A percentile compares a stretch with the other conserved stretches of the same genome.
Evolutionary conservation across 2,888 invertebrate species (phyloP).

Genomic region (Meteorus cinctellus): DNA sequence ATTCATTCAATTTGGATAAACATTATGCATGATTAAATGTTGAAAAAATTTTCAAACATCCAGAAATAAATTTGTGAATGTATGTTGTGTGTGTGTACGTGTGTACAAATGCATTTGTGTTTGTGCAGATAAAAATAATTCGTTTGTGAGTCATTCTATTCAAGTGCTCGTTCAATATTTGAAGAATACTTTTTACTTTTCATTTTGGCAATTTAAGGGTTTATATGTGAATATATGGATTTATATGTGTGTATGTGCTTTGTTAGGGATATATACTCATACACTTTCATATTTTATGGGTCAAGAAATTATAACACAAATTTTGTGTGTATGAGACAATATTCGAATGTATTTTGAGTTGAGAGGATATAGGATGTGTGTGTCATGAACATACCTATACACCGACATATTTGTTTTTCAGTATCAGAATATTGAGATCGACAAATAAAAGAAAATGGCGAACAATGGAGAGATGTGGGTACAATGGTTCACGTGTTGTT

Average conservation of each 20-base stretch:
- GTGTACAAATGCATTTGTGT: not conserved
- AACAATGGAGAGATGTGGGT: constrained; percentile 89
- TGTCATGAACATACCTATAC: constrained; percentile 11
- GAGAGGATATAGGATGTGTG: not conserved
- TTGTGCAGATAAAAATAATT: not conserved
- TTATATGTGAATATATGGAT: not conserved
- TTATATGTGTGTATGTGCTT: not conserved
- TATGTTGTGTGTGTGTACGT: not conserved
- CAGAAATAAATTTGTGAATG: not conserved
- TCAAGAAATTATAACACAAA: not conserved
- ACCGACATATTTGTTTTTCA: not conserved
- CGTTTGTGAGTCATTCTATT: not conserved
- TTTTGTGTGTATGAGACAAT: not conserved
- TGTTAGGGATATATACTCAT: not conserved
- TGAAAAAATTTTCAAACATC: not conserved
- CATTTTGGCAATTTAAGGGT: constrained; percentile 2
- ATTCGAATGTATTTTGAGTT: not conserved
- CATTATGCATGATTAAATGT: not conserved
- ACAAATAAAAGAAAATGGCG: constrained; percentile 75
- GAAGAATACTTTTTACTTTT: not conserved
- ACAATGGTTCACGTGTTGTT: constrained; percentile 94
- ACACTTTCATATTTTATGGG: constrained; percentile 2
- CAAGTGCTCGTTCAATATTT: not conserved
- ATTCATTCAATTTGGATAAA: not conserved
- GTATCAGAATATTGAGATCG: constrained; percentile 25